Conservation (phyloP, 2,113 vertebrate genomes). For the human (Homo sapiens) region GRCh38 chrX:153244001-153244500, state of each 20-base stretch:
- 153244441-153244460: slow-evolving; percentile 70
- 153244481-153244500: slow-evolving; percentile 78
- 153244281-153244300: slow-evolving; percentile 20
- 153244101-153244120: slow-evolving; percentile 50
- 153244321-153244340: slow-evolving; percentile 58
- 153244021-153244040: not conserved
- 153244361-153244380: slow-evolving; percentile 59
- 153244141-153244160: not conserved
- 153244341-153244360: slow-evolving; percentile 67
- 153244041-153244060: not conserved
- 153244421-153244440: slow-evolving; percentile 77
- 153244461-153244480: slow-evolving; percentile 77
- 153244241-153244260: not conserved
- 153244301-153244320: slow-evolving; percentile 38
- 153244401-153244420: slow-evolving; percentile 72
- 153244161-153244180: not conserved
- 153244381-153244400: slow-evolving; percentile 72
- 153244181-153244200: not conserved
- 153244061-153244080: not conserved
- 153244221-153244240: not conserved
- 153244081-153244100: slow-evolving; percentile 46
- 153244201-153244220: not conserved
- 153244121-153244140: not conserved
- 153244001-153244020: not conserved
- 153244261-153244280: slow-evolving; percentile 19